Evolutionary conservation across 2,888 invertebrate species (phyloP), one percentile per base, ranked within the genome.

Genomic region (Drosophila multiciliata): DNA sequence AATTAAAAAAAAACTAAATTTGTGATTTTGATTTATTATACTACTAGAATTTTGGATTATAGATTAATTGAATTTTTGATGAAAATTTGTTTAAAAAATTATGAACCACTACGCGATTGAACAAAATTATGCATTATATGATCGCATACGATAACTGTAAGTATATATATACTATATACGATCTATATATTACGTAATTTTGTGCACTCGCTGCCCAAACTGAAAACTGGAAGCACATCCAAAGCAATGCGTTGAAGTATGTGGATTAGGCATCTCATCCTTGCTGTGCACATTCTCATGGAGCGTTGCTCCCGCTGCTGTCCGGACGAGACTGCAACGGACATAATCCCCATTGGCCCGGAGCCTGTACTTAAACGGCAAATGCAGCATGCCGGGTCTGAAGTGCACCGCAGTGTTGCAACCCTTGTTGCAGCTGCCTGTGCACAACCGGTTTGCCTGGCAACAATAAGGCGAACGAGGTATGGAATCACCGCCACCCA

Each of bases 261-360:
- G 12, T 45, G 17, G 20, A 17, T 11, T 15, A 7, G 23, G 9
- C 20, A 6, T 6, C n/a, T 2, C 33, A 17, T 36, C 20, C 33
- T 35, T 11, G 15, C n/a, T 32, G 1, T 12, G 17, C 23, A 42
- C 32, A 15, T 54, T 60, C 52, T 75, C 73, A 12, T 89, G 87
- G 1, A 84, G 40, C 0, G 87, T 89, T 1, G 82, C 76, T 0
- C 86, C 86, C 6, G 89, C 89, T 0, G 86, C 89, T 0, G 86
- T 87, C 5, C 89, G 82, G 2, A 84, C 72, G 11, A 86, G 48
- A 2, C 87, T 66, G 7, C 78, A 72, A 0, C 85, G 76, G 3
- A 54, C 57, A 6, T 55, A 36, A 8, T 66, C 64, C 0, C 66
- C 69, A 29, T 73, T 73, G 32, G 64, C 40, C 0, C 29, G 35